phyloP scores from a whole-genome alignment of 2,888 invertebrate species.

The Metalampra italica region DNA sequence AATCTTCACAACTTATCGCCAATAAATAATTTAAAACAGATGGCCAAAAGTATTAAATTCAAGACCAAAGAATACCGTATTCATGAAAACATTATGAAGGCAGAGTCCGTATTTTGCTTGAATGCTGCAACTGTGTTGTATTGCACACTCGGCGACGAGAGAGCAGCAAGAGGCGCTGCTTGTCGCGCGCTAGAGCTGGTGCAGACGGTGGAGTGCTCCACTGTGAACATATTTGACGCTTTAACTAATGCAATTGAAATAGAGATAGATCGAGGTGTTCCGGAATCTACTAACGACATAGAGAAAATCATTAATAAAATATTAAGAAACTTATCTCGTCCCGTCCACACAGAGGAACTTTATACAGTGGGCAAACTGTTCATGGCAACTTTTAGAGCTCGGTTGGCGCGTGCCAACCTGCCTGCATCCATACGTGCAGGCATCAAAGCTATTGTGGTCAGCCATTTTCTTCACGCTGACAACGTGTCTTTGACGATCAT shows the following conservation, averaged over 20 bases:
- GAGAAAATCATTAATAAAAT: slow-evolving; percentile 48
- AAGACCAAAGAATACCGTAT: slow-evolving; percentile 40
- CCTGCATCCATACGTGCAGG: slow-evolving; percentile 53
- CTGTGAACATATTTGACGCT: slow-evolving; percentile 62
- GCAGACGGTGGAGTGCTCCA: slow-evolving; percentile 50
- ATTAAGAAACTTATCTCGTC: slow-evolving; percentile 40
- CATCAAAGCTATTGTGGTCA: slow-evolving; percentile 57
- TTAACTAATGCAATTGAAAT: slow-evolving; percentile 67
- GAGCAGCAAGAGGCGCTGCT: slow-evolving; percentile 42
- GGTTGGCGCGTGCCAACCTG: slow-evolving; percentile 51
- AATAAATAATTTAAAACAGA: slow-evolving; percentile 36
- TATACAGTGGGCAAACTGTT: slow-evolving; percentile 65
- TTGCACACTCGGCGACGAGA: slow-evolving; percentile 49
- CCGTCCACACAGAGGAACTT: slow-evolving; percentile 62
- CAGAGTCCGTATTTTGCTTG: slow-evolving; percentile 58
- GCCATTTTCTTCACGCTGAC: slow-evolving; percentile 59
- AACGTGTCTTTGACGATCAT: slow-evolving; percentile 59
- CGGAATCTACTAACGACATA: slow-evolving; percentile 50
- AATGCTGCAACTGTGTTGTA: slow-evolving; percentile 56
- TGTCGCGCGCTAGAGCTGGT: slow-evolving; percentile 48
- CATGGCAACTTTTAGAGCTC: slow-evolving; percentile 58
- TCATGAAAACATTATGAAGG: slow-evolving; percentile 33
- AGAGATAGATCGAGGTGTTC: slow-evolving; percentile 56
- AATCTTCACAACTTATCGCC: slow-evolving; percentile 46
- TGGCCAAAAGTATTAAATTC: slow-evolving; percentile 31